phyloP scores from a whole-genome alignment of 1,140 invertebrate genomes.

The Oryctes rhinoceros region DNA sequence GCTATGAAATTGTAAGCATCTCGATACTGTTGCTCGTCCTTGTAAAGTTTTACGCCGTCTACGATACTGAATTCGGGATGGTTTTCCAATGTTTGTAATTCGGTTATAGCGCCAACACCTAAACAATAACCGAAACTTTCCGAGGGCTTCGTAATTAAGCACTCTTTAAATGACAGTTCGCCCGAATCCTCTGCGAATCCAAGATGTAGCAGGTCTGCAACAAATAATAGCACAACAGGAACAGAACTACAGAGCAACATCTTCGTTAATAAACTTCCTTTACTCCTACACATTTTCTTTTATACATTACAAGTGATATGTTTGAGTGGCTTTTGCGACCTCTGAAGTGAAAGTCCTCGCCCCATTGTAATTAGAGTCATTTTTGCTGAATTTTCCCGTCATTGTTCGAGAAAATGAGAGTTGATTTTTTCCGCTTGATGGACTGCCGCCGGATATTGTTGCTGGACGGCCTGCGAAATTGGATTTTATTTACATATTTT shows the following conservation, averaged over 20 bases:
- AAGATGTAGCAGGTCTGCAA: background rate
- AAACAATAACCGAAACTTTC: conserved; percentile 66
- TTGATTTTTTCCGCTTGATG: conserved; percentile 4
- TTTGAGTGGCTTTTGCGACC: conserved; percentile 1
- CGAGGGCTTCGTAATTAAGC: conserved; percentile 62
- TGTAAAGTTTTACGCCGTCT: conserved; percentile 67
- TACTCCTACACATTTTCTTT: conserved; percentile 12
- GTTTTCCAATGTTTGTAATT: conserved; percentile 71
- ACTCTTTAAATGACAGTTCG: conserved; percentile 61
- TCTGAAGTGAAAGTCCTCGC: conserved; percentile 41
- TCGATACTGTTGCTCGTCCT: conserved; percentile 65
- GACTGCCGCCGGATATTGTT: background rate
- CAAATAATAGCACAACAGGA: background rate
- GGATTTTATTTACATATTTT: too few relatives aligned
- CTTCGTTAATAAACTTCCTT: conserved; percentile 6
- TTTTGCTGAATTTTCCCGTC: conserved; percentile 45
- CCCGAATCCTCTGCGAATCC: background rate
- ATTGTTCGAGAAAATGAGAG: conserved; percentile 40
- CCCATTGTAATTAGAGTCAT: conserved; percentile 45
- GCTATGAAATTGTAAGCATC: conserved; percentile 69
- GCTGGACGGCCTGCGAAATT: too few relatives aligned
- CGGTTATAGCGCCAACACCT: conserved; percentile 72
- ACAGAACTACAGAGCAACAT: background rate
- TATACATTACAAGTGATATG: background rate
- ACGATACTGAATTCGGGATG: conserved; percentile 71